Evolutionary conservation across 2,888 invertebrate species (phyloP).

Genomic region (Patella ulyssiponensis): DNA sequence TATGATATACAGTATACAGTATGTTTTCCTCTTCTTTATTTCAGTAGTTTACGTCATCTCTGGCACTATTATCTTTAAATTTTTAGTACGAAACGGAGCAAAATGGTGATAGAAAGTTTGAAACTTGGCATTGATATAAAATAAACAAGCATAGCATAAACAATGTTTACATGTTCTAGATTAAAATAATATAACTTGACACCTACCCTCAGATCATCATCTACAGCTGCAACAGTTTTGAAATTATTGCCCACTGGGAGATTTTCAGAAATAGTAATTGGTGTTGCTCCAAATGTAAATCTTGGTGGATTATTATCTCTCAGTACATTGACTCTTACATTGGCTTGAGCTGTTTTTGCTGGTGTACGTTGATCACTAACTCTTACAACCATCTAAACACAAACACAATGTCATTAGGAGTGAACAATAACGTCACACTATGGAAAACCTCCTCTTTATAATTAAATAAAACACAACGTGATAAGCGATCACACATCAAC

Average conservation of each 20-base stretch:
- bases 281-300: slow-evolving; percentile 20
- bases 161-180: no score
- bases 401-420: background rate
- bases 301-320: background rate
- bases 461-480: no score
- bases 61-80: no score
- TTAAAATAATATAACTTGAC: background rate
- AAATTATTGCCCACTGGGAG: slow-evolving; percentile 1
- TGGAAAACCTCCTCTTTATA: no score
- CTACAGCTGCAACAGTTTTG: background rate
- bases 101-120: no score
- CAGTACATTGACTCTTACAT: background rate
- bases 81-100: no score
- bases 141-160: no score
- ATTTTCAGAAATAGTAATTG: background rate
- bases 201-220: slow-evolving; percentile 9
- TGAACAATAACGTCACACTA: background rate
- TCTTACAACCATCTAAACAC: slow-evolving; percentile 28
- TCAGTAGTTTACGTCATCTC: no score
- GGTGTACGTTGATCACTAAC: slow-evolving; percentile 31
- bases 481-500: no score
- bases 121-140: no score
- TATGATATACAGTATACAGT: no score
- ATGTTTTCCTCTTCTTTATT: no score
- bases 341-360: slow-evolving; percentile 9